A percentile compares a stretch with the other conserved stretches of the same genome.
Conservation (phyloP, 2,888 invertebrate genomes). For the Steinernema hermaphroditum region DNA sequence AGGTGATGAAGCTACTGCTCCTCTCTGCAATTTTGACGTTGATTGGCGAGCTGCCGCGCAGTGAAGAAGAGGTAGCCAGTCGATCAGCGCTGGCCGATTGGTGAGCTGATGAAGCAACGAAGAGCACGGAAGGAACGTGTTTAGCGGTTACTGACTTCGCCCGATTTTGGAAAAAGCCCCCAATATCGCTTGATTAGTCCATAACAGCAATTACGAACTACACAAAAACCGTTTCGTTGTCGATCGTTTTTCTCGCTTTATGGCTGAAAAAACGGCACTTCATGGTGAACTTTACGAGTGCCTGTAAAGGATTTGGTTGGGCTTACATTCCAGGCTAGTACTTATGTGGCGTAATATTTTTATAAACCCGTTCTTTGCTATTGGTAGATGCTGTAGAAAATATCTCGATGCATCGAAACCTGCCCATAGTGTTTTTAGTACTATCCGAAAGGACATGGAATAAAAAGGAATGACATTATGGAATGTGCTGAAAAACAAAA, state of each 20-base stretch:
- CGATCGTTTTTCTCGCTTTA: neutral
- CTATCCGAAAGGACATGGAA: no score
- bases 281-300: no score
- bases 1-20: conserved; percentile 22
- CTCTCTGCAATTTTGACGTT: conserved; percentile 12
- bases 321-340: no score
- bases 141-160: neutral
- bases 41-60: conserved; percentile 8
- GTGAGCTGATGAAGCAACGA: neutral
- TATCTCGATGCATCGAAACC: no score
- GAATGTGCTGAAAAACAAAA: no score
- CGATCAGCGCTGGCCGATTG: neutral
- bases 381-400: no score
- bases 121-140: conserved; percentile 24
- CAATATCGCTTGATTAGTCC: conserved; percentile 21
- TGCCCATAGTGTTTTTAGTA: no score
- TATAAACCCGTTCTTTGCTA: no score
- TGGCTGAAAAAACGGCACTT: neutral
- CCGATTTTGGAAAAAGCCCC: conserved; percentile 1
- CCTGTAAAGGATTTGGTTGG: no score
- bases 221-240: conserved; percentile 11
- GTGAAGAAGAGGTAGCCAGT: neutral
- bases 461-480: no score
- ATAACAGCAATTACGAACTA: conserved; percentile 21
- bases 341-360: no score